Percentiles rank a stretch among this genome's conserved stretches.
Evolutionary conservation across 2,888 invertebrate genomes (phyloP).

Genomic region (Neoscelio sp.): DNA sequence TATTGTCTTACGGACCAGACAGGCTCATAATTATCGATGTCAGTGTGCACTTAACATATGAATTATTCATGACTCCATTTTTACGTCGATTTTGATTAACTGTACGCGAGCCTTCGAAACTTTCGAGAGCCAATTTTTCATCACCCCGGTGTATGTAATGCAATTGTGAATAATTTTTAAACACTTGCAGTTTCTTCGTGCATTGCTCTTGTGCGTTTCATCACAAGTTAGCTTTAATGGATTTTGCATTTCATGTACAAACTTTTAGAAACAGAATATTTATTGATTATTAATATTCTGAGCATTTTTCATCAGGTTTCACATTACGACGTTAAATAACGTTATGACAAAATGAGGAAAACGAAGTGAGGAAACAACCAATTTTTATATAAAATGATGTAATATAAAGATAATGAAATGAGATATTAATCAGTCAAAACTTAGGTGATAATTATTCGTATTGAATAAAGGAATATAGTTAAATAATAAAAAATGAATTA

Average conservation of each 20-base stretch:
- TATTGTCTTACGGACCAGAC: constrained; percentile 60
- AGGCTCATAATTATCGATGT: constrained; percentile 54
- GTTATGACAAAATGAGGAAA: too few species aligned
- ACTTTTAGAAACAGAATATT: constrained; percentile 13
- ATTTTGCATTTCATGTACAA: constrained; percentile 7
- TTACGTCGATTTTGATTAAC: constrained; percentile 40
- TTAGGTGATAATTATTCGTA: too few species aligned
- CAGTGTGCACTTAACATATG: constrained; percentile 51
- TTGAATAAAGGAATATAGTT: too few species aligned
- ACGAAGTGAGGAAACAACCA: too few species aligned
- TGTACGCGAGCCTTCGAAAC: background rate
- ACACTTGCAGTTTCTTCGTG: background rate
- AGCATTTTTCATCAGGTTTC: constrained; percentile 2
- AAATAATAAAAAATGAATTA: too few species aligned
- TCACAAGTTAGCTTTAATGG: background rate
- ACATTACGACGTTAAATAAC: too few species aligned
- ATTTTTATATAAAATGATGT: too few species aligned
- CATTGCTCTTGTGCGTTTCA: too few species aligned
- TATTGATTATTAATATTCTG: constrained; percentile 18
- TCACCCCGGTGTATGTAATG: background rate
- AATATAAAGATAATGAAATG: too few species aligned
- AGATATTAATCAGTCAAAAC: too few species aligned
- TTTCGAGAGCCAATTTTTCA: constrained; percentile 17
- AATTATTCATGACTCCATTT: constrained; percentile 53
- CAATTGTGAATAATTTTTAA: constrained; percentile 13